Conservation (phyloP, 2,113 vertebrate species). For the Sakesphorus luctuosus region DNA sequence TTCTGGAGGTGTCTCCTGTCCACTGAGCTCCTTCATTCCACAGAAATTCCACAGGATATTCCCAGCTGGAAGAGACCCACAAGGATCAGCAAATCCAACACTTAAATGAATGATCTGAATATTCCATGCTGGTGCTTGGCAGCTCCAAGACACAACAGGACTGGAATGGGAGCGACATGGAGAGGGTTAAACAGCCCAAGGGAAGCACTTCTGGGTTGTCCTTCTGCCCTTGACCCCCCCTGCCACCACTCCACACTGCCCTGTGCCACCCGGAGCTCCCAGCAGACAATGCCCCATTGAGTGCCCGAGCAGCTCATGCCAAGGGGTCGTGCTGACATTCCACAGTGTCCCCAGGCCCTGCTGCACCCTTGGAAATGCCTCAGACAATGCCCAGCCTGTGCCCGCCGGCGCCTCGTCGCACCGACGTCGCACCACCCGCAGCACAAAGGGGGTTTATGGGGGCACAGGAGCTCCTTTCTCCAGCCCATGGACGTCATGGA, state of each 20-base stretch:
- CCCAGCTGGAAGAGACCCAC: background rate
- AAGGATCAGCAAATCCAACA: background rate
- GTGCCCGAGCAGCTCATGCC: background rate
- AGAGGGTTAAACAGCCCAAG: background rate
- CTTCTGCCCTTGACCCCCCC: background rate
- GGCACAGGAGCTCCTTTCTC: background rate
- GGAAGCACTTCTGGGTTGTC: background rate
- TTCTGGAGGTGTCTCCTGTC: rapidly evolving
- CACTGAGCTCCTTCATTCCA: rapidly evolving
- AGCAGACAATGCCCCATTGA: slow-evolving; percentile 43
- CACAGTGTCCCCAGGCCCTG: background rate
- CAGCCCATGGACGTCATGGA: rapidly evolving
- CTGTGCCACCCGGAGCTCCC: rapidly evolving
- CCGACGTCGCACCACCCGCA: background rate
- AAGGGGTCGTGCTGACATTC: background rate
- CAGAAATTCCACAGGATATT: background rate
- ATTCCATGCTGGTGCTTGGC: rapidly evolving
- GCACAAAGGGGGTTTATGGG: slow-evolving; percentile 16
- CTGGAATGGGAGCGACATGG: background rate
- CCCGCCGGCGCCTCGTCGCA: background rate
- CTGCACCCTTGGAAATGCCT: background rate
- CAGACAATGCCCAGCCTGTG: slow-evolving; percentile 34
- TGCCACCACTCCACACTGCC: background rate
- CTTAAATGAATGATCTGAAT: background rate
- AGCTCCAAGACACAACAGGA: background rate